A percentile compares a stretch with the other conserved stretches of the same genome.
These are phyloP conservation scores for Thalassarche chlororhynchos DNA, from an alignment of 2,113 vertebrate species.

Conservation along the genomic window DNA sequence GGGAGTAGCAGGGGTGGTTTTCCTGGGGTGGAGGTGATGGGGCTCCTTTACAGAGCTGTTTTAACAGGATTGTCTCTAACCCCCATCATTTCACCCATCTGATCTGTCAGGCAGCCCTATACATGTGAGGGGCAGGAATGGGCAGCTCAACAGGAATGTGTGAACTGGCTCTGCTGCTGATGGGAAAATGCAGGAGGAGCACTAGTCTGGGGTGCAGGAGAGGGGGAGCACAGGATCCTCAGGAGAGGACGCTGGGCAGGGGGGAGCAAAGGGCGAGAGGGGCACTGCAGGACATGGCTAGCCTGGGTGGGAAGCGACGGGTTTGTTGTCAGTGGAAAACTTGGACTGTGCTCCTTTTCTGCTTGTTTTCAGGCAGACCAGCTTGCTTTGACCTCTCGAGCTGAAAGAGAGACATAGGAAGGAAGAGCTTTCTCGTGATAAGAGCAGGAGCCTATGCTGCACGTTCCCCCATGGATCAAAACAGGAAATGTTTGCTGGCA, in stretches of 20 bases:
- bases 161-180: background rate
- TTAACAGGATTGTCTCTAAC: background rate
- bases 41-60: background rate
- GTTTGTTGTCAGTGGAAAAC: background rate
- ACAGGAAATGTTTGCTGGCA: background rate
- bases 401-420: background rate
- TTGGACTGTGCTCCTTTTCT: background rate
- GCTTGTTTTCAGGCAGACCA: background rate
- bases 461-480: background rate
- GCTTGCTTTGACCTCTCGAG: background rate
- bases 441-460: background rate
- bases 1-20: background rate
- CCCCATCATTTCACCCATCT: background rate
- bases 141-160: accelerated
- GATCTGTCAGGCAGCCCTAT: background rate
- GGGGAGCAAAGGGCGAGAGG: accelerated
- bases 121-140: background rate
- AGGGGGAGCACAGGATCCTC: background rate
- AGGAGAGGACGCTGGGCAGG: background rate
- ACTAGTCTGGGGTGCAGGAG: background rate
- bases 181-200: background rate
- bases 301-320: background rate
- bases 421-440: background rate
- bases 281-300: background rate
- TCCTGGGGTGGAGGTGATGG: background rate